Conservation (phyloP, 1,140 invertebrate genomes). For the Neomicropteryx cornuta region DNA sequence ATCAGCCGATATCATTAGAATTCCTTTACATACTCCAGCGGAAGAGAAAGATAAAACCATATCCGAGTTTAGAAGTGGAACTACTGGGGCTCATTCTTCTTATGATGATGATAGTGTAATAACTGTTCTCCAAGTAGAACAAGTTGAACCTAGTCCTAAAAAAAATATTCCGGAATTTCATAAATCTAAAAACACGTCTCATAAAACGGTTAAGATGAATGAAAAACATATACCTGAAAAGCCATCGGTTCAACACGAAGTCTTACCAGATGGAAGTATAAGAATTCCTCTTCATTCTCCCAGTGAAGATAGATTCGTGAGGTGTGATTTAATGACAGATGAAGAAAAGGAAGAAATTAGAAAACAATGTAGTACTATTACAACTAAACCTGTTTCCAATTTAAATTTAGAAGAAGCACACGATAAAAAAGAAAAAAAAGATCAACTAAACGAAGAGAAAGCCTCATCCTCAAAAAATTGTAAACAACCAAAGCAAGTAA, state of each 20-base stretch:
- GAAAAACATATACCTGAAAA: constrained; percentile 1
- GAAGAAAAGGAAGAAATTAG: neutral
- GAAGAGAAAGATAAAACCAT: constrained; percentile 38
- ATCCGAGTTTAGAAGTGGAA: too few relatives aligned
- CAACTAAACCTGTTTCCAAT: neutral
- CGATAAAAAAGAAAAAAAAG: constrained; percentile 9
- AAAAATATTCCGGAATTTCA: too few relatives aligned
- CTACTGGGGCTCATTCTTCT: too few relatives aligned
- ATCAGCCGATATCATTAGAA: constrained; percentile 47
- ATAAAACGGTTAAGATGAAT: too few relatives aligned
- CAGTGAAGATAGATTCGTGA: constrained; percentile 23
- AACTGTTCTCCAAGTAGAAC: too few relatives aligned
- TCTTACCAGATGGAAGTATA: constrained; percentile 37
- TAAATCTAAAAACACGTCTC: too few relatives aligned
- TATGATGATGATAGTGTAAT: too few relatives aligned
- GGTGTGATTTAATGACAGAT: neutral
- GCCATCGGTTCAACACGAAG: constrained; percentile 16
- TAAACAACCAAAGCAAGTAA: too few relatives aligned
- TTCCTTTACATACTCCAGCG: constrained; percentile 54
- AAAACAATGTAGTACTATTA: neutral
- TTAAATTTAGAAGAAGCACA: neutral
- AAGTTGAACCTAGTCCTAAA: too few relatives aligned
- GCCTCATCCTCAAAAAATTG: too few relatives aligned
- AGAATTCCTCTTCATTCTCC: constrained; percentile 42
- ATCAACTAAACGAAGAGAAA: too few relatives aligned